Base-by-base conservation (phyloP, 2,888 invertebrate genomes). In the Julus scandinavius region DNA sequence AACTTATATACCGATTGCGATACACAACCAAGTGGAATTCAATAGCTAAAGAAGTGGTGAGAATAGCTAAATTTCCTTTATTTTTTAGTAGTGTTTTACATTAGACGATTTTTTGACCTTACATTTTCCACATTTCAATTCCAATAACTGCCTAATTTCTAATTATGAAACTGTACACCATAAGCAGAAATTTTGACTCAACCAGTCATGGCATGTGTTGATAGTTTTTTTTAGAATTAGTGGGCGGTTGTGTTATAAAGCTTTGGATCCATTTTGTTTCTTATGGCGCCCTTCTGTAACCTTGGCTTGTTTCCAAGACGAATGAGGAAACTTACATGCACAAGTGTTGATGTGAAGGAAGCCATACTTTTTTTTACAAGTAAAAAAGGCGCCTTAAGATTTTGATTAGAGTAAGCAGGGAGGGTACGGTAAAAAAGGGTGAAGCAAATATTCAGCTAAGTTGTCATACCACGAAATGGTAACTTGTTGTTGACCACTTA, bases 301-400 rank as follows among this genome's bases (percentile, higher is more conserved):
- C 54, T 54, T 54, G 54, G 54, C 54, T 54, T 54, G 54, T 54
- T 54, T 54, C 54, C 54, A 54, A 54, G 54, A 54, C 17, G 54
- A 54, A 54, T 54, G 54, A 54, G 54, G 54, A 54, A 54, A 54
- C 54, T 54, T 54, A 13, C 54, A 13, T 83, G 83, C 29, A 20
- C 40, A 83, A 83, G 83, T 83, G 83, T 83, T 83, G 83, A 83
- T 83, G 29, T 83, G 83, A 83, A 83, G 40, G 80, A 83, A 83
- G 40, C 17, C 17, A 72, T 72, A 45, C 45, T 45, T 45, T 45
- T 45, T 54, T 54, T 54, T 54, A 15, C 54, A 45, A 54, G 11
- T 54, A 13, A 54, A 54, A 54, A 15, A 54, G 54, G 80, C 20
- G 80, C 80, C 45, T 38, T 83, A 13, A 11, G n/a, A 40, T 9